phyloP scores from a whole-genome alignment of 37 sponge, comb jelly and placozoan genomes.

The Oopsacas minuta region DNA sequence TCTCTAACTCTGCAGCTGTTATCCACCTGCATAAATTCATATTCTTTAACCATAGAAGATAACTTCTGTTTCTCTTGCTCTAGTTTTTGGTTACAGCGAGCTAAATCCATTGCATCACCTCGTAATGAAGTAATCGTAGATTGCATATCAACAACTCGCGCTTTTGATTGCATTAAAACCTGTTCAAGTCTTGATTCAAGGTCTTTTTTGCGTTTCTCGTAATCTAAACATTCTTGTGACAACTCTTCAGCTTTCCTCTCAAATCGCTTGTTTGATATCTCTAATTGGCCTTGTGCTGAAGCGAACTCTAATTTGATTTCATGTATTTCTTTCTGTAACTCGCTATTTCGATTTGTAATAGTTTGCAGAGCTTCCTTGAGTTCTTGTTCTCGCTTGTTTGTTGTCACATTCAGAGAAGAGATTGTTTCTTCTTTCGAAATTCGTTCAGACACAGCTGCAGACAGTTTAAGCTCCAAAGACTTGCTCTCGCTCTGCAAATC shows the following conservation, averaged over 20 bases:
- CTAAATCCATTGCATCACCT: neutral
- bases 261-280: neutral
- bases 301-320: neutral
- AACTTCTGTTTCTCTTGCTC: neutral
- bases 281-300: neutral
- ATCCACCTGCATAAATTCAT: neutral
- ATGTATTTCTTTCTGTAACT: neutral
- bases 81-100: neutral
- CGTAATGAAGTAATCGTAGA: neutral
- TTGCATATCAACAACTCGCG: neutral
- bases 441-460: neutral
- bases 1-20: neutral
- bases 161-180: neutral
- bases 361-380: neutral
- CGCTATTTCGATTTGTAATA: neutral
- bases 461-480: neutral
- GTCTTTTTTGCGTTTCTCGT: neutral
- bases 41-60: neutral
- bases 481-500: neutral
- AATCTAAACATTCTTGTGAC: neutral
- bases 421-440: neutral
- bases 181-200: neutral
- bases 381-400: neutral
- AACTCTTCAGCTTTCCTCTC: neutral
- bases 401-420: neutral